Percentiles rank a stretch among this genome's conserved stretches.
These are phyloP conservation scores for Drosophila sordidula DNA, from an alignment of 2,888 invertebrate species.

Conservation along the genomic window DNA sequence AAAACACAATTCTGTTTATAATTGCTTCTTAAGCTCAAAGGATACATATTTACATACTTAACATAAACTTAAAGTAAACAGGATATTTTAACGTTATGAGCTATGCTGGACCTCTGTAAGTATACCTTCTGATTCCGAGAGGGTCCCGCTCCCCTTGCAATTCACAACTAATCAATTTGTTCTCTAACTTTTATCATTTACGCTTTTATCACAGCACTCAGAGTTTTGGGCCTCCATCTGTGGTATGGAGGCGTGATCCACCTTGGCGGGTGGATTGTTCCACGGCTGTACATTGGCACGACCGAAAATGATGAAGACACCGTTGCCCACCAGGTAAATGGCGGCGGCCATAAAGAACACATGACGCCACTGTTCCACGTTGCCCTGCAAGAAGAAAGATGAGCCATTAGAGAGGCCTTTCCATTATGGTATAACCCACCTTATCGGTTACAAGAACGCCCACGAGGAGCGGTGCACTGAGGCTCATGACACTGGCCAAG, in stretches of 20 bases:
- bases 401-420: constrained; percentile 22
- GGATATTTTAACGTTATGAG: too few species aligned
- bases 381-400: constrained; percentile 85
- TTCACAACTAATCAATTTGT: too few species aligned
- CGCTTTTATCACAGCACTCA: constrained; percentile 15
- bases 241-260: constrained; percentile 63
- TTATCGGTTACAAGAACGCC: constrained; percentile 89
- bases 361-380: constrained; percentile 89
- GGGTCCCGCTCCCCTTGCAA: too few species aligned
- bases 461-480: constrained; percentile 91
- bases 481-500: constrained; percentile 90
- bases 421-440: constrained; percentile 85
- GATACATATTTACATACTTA: not conserved
- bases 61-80: not conserved
- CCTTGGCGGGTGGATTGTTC: constrained; percentile 87
- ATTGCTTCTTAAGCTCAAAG: not conserved
- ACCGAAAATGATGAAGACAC: constrained; percentile 89
- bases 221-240: constrained; percentile 73
- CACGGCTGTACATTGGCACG: constrained; percentile 89
- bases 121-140: too few species aligned
- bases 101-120: not conserved
- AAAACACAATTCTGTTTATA: too few species aligned
- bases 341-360: constrained; percentile 91
- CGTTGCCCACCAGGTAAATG: constrained; percentile 89
- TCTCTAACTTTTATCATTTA: too few species aligned